These are phyloP conservation scores for Sternarchorhynchus goeldii DNA, from an alignment of 2,797 vertebrate genomes.

Conservation along the genomic window DNA sequence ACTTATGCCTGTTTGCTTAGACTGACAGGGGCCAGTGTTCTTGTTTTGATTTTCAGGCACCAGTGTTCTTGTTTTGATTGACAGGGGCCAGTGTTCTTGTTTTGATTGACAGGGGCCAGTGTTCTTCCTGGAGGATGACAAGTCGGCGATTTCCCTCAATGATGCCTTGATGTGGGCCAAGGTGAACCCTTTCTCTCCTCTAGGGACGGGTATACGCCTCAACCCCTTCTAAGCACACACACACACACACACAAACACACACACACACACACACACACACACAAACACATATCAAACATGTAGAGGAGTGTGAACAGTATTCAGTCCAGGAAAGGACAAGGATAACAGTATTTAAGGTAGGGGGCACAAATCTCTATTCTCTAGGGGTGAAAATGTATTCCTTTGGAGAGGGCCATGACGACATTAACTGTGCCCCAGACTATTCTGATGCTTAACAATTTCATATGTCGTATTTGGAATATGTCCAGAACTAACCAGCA, in stretches of 20 bases:
- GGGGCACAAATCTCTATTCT: background rate
- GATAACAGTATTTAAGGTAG: background rate
- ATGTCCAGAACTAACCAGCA: conserved; percentile 17
- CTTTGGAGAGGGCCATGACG: conserved; percentile 13
- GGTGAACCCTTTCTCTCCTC: conserved; percentile 95
- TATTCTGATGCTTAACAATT: conserved; percentile 17
- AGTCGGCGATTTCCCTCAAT: conserved; percentile 92
- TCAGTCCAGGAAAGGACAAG: conserved; percentile 2
- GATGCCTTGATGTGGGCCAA: conserved; percentile 99
- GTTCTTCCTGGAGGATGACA: conserved; percentile 93
- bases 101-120: conserved; percentile 82
- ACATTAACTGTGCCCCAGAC: conserved; percentile 15
- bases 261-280: no score
- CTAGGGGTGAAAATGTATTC: background rate
- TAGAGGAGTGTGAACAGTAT: conserved; percentile 34
- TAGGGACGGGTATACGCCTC: conserved; percentile 93
- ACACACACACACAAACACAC: conserved; percentile 49
- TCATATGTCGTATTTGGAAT: conserved; percentile 7
- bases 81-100: no score
- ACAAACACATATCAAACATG: no score
- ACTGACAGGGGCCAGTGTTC: no score
- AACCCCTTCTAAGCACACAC: conserved; percentile 84
- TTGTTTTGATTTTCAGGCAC: no score
- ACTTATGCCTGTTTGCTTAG: no score
- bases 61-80: no score